phyloP scores from a whole-genome alignment of 1,140 invertebrate species.

The Ericerus pela region DNA sequence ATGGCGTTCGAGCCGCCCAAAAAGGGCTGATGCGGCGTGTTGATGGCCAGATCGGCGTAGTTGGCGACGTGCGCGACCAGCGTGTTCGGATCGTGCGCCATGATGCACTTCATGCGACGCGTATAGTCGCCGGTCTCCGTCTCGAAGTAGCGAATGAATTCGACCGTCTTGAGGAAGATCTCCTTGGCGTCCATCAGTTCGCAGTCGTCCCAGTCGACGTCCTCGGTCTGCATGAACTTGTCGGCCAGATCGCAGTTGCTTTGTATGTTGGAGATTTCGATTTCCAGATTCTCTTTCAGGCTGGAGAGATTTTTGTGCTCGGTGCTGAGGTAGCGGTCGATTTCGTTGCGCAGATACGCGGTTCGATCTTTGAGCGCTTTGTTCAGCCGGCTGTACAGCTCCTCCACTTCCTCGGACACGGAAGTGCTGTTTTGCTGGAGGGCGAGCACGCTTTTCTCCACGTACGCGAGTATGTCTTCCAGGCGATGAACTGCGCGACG shows the following conservation, averaged over 20 bases:
- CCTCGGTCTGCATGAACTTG: constrained; percentile 72
- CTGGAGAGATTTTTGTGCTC: constrained; percentile 66
- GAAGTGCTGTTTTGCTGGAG: constrained; percentile 70
- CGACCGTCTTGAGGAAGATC: constrained; percentile 82
- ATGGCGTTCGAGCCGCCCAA: constrained; percentile 23
- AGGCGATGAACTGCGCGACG: constrained; percentile 68
- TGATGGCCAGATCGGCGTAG: constrained; percentile 75
- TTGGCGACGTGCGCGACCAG: constrained; percentile 60
- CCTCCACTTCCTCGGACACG: constrained; percentile 81
- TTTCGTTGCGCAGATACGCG: constrained; percentile 69
- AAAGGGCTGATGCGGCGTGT: constrained; percentile 37
- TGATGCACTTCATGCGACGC: constrained; percentile 64
- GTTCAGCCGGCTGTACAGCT: constrained; percentile 71
- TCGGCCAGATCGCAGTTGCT: constrained; percentile 95
- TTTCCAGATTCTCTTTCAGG: constrained; percentile 82
- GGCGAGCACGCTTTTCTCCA: constrained; percentile 70
- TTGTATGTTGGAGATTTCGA: constrained; percentile 80
- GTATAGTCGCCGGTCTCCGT: constrained; percentile 80
- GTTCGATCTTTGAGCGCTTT: constrained; percentile 86
- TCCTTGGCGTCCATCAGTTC: constrained; percentile 87
- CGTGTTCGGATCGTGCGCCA: constrained; percentile 78
- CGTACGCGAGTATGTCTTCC: constrained; percentile 63
- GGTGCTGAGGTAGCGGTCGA: constrained; percentile 71
- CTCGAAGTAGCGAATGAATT: constrained; percentile 85
- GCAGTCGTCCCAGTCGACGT: constrained; percentile 67